Percentiles rank a stretch among this genome's conserved stretches.
Evolutionary conservation across 2,113 vertebrate species (phyloP).

Genomic region (Actinemys pallida): DNA sequence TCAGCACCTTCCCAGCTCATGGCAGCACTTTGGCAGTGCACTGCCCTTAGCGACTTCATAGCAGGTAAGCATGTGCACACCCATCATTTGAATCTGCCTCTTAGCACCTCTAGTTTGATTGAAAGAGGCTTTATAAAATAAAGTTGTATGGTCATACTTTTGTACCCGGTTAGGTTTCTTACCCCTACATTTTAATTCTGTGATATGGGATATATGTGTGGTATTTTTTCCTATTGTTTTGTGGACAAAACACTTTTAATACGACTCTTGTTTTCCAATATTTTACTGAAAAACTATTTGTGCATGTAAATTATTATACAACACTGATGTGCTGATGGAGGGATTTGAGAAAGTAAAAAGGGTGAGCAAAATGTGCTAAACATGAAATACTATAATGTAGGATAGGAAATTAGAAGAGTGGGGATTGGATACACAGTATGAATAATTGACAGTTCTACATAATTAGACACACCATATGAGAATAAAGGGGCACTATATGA

Average conservation of each 20-base stretch:
- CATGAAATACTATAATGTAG: background rate
- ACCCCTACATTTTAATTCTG: background rate
- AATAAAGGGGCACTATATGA: background rate
- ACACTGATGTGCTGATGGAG: background rate
- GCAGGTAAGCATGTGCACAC: background rate
- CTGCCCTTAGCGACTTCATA: background rate
- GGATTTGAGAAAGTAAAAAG: background rate
- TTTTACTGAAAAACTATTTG: background rate
- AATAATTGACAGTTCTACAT: background rate
- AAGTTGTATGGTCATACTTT: background rate
- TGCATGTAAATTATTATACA: background rate
- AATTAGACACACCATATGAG: background rate
- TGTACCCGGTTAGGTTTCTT: background rate
- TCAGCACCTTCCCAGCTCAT: too few relatives aligned
- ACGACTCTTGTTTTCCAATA: background rate
- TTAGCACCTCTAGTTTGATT: background rate
- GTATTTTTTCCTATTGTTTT: rapidly evolving
- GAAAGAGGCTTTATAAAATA: background rate
- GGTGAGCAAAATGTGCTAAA: background rate
- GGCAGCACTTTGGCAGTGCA: background rate
- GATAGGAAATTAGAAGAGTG: background rate
- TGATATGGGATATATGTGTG: background rate
- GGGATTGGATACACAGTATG: background rate
- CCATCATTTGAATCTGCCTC: background rate
- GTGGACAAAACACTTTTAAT: background rate